Percentiles rank a stretch among this genome's conserved stretches.
phyloP scores from a whole-genome alignment of 2,888 invertebrate genomes.

The Onchidella celtica region DNA sequence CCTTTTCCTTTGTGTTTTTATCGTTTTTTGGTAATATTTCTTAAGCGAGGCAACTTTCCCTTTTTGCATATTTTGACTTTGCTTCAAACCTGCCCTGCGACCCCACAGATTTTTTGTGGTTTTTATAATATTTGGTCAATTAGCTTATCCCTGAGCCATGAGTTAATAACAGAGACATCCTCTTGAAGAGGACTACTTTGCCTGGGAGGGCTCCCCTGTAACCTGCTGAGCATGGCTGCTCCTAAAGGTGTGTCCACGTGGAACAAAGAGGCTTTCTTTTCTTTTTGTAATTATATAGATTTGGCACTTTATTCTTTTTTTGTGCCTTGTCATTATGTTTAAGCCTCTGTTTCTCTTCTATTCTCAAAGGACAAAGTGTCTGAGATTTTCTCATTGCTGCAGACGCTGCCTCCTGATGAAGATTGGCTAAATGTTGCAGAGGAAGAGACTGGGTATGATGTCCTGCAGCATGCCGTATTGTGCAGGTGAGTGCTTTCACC shows the following conservation, averaged over 20 bases:
- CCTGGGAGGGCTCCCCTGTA: no score
- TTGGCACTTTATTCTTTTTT: no score
- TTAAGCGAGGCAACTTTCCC: neutral
- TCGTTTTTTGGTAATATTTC: neutral
- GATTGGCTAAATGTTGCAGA: conserved; percentile 79
- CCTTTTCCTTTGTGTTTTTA: no score
- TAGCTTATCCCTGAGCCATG: neutral
- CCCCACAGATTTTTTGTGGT: neutral
- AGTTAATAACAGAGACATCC: no score
- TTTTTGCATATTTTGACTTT: neutral
- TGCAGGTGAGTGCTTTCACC: conserved; percentile 2
- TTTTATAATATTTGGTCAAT: neutral
- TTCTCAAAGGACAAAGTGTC: neutral
- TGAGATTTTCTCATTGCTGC: conserved; percentile 54
- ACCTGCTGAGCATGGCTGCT: no score
- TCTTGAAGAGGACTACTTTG: no score
- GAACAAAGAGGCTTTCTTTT: no score
- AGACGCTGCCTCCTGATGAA: conserved; percentile 61
- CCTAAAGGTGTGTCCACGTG: no score
- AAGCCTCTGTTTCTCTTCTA: no score
- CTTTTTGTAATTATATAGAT: no score
- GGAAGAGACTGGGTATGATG: conserved; percentile 85
- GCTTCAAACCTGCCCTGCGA: no score
- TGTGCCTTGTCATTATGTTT: no score
- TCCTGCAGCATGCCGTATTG: conserved; percentile 88